These are phyloP conservation scores for Axinella damicornis DNA, from an alignment of 37 sponge, comb jelly and placozoan species.

Conservation along the genomic window DNA sequence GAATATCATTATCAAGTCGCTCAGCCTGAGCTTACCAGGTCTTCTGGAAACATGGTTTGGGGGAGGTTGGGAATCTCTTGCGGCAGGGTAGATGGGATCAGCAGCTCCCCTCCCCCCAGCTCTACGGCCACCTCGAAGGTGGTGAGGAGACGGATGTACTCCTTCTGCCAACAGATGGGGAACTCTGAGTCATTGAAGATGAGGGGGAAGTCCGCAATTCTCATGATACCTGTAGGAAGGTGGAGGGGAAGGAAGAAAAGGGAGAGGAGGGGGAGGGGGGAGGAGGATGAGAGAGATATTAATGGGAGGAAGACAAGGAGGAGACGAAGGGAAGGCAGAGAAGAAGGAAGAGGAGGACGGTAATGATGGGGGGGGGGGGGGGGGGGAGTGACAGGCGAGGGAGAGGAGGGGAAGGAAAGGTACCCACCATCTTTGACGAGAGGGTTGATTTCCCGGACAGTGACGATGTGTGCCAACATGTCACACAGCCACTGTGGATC, in stretches of 20 bases:
- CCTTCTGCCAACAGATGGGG: conserved; percentile 77
- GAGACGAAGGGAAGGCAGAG: background rate
- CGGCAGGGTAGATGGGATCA: conserved; percentile 85
- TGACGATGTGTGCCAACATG: conserved; percentile 88
- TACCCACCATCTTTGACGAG: conserved; percentile 68
- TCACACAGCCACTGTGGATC: conserved; percentile 95
- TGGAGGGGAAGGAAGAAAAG: background rate
- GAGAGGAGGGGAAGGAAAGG: background rate
- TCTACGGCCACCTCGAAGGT: conserved; percentile 91
- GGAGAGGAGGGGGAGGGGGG: background rate
- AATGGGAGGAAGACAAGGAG: background rate
- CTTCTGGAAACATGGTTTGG: conserved; percentile 17
- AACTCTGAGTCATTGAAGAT: conserved; percentile 86
- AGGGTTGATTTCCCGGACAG: conserved; percentile 82
- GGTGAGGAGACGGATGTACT: conserved; percentile 87
- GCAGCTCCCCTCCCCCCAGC: conserved; percentile 66
- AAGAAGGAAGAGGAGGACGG: no score
- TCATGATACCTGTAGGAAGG: conserved; percentile 66
- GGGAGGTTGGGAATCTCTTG: conserved; percentile 51
- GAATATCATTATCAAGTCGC: no score
- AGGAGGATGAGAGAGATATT: no score
- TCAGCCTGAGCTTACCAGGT: conserved; percentile 51
- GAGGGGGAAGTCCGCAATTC: conserved; percentile 63
- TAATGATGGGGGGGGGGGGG: background rate
- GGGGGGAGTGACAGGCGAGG: background rate